These are phyloP conservation scores for Drosophila pectinifera DNA, from an alignment of 1,140 invertebrate genomes.

Conservation along the genomic window DNA sequence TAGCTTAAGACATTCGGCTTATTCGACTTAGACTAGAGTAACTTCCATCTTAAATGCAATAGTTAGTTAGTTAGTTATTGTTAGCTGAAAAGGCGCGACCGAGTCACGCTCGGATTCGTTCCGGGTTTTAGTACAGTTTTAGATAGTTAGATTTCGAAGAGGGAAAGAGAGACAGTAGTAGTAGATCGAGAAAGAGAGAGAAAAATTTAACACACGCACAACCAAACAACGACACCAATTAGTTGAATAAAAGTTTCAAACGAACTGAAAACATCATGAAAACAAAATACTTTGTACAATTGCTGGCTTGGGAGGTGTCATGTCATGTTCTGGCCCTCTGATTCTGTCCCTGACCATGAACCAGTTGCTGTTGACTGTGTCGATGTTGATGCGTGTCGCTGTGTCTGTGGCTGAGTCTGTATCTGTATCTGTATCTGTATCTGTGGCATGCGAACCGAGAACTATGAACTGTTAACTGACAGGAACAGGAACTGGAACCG, in stretches of 20 bases:
- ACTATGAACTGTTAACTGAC: conserved; percentile 66
- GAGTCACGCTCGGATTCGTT: conserved; percentile 29
- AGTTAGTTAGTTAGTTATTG: conserved; percentile 46
- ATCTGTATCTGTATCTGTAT: background rate
- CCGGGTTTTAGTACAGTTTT: conserved; percentile 29
- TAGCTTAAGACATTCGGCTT: conserved; percentile 61
- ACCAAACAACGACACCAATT: conserved; percentile 81
- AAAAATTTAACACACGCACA: conserved; percentile 82
- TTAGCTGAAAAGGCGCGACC: conserved; percentile 69
- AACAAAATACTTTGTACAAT: conserved; percentile 63
- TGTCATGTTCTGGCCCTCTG: conserved; percentile 28
- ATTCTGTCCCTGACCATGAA: conserved; percentile 36
- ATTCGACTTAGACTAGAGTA: conserved; percentile 59
- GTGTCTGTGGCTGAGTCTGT: too few relatives aligned
- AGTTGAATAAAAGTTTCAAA: conserved; percentile 39
- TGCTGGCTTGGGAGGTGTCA: conserved; percentile 22
- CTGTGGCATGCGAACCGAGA: conserved; percentile 54
- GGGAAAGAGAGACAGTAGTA: conserved; percentile 38
- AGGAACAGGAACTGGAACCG: conserved; percentile 57
- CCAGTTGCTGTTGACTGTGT: conserved; percentile 28
- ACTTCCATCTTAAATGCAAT: conserved; percentile 62
- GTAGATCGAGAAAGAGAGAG: conserved; percentile 60
- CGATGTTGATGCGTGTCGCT: background rate
- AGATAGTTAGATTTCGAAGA: conserved; percentile 48
- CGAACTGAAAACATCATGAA: conserved; percentile 37